Conservation (phyloP, 1,140 invertebrate genomes). For the Pseudomyrmex cubaensis region DNA sequence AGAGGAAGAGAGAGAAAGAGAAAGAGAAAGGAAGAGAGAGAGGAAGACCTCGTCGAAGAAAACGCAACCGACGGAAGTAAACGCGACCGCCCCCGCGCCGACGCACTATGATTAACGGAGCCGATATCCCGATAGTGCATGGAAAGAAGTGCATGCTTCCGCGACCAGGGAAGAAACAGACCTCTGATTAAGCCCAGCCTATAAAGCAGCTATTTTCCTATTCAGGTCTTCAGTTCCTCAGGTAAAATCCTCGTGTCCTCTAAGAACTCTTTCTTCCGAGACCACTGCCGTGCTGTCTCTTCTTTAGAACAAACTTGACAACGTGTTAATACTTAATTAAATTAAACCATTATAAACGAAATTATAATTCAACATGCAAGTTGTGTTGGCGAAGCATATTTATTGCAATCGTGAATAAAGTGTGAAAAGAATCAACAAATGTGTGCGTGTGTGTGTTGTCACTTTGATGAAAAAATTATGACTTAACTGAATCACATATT, state of each 20-base stretch:
- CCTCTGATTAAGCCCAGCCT: slow-evolving; percentile 48
- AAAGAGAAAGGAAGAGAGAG: slow-evolving; percentile 38
- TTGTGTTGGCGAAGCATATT: not conserved
- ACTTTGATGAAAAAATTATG: not conserved
- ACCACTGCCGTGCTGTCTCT: not conserved
- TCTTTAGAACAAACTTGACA: not conserved
- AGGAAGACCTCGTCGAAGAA: slow-evolving; percentile 43
- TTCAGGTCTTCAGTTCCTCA: slow-evolving; percentile 56
- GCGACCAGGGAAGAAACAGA: slow-evolving; percentile 61
- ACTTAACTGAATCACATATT: not conserved
- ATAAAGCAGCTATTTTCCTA: slow-evolving; percentile 66
- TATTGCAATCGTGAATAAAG: not conserved
- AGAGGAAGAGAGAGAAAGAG: slow-evolving; percentile 39
- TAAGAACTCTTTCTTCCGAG: slow-evolving; percentile 18
- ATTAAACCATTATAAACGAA: not conserved
- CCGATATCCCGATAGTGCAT: slow-evolving; percentile 73
- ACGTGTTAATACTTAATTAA: not conserved
- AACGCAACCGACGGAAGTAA: slow-evolving; percentile 71
- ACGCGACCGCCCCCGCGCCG: slow-evolving; percentile 11
- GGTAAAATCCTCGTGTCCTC: slow-evolving; percentile 39
- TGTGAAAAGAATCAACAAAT: slow-evolving; percentile 4
- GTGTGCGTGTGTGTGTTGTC: not conserved
- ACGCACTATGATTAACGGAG: slow-evolving; percentile 65
- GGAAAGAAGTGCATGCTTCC: slow-evolving; percentile 76
- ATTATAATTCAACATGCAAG: not conserved